phyloP scores from a whole-genome alignment of 2,113 vertebrate genomes.

The Lampris incognitus region DNA sequence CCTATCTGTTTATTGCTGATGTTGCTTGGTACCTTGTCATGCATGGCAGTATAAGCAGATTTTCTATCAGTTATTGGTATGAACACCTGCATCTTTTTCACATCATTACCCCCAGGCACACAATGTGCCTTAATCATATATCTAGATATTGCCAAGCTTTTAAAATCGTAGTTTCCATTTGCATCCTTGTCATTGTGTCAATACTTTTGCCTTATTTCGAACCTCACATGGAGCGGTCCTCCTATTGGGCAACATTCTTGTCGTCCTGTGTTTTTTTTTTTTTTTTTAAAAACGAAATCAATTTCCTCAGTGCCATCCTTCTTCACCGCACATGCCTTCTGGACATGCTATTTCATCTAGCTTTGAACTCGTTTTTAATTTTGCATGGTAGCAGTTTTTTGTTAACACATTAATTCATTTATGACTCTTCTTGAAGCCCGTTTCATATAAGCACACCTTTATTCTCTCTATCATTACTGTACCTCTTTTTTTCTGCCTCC shows the following conservation, averaged over 20 bases:
- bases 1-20: slow-evolving; percentile 54
- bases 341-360: slow-evolving; percentile 72
- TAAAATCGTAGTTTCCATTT: slow-evolving; percentile 26
- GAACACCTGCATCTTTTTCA: slow-evolving; percentile 68
- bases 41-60: slow-evolving; percentile 44
- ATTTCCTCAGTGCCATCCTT: slow-evolving; percentile 62
- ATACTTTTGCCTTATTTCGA: slow-evolving; percentile 36
- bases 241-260: slow-evolving; percentile 38
- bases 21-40: slow-evolving; percentile 52
- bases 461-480: slow-evolving; percentile 20
- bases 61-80: slow-evolving; percentile 61
- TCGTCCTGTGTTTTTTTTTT: slow-evolving; percentile 41
- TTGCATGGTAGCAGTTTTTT: slow-evolving; percentile 67
- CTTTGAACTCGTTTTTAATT: slow-evolving; percentile 80
- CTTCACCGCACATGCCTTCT: slow-evolving; percentile 63
- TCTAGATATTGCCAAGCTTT: slow-evolving; percentile 36
- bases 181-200: slow-evolving; percentile 27
- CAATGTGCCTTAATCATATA: slow-evolving; percentile 48
- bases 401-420: slow-evolving; percentile 79
- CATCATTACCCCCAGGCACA: slow-evolving; percentile 59
- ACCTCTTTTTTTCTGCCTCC: neutral
- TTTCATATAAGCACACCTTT: slow-evolving; percentile 69
- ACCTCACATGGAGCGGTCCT: slow-evolving; percentile 29
- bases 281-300: slow-evolving; percentile 43
- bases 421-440: slow-evolving; percentile 64